Conservation (phyloP, 2,113 vertebrate genomes). For the Felis chaus region DNA sequence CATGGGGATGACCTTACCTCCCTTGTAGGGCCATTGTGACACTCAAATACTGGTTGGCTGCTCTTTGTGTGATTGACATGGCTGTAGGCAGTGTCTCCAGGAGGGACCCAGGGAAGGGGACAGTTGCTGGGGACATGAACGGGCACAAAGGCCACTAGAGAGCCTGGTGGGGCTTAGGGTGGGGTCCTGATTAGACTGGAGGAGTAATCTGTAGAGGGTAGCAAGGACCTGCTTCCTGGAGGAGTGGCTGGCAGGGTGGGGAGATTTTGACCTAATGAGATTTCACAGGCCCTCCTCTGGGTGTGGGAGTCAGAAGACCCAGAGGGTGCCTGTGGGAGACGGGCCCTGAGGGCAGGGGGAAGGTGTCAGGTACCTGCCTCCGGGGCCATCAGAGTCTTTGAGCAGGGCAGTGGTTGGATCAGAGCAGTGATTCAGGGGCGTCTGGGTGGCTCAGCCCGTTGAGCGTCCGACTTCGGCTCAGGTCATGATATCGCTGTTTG, state of each 20-base stretch:
- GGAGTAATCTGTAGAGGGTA: not conserved
- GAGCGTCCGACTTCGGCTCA: no score
- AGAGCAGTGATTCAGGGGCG: not conserved
- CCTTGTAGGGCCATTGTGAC: not conserved
- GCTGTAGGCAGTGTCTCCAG: not conserved
- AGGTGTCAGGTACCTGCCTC: not conserved
- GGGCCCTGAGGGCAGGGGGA: not conserved
- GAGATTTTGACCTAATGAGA: not conserved
- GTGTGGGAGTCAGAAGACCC: not conserved
- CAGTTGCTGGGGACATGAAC: not conserved
- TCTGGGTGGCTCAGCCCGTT: no score
- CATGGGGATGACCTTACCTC: not conserved
- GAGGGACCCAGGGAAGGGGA: not conserved
- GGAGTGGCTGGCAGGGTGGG: not conserved
- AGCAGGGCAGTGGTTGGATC: not conserved
- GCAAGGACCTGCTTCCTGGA: not conserved
- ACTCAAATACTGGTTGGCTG: not conserved
- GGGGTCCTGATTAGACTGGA: not conserved
- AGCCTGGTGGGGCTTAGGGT: not conserved
- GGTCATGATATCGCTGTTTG: no score
- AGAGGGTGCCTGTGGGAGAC: not conserved
- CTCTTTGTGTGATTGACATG: not conserved
- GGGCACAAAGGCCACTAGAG: not conserved
- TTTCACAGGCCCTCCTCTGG: not conserved
- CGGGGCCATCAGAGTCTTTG: not conserved